phyloP scores from a whole-genome alignment of 2,113 vertebrate genomes.

The Cariama cristata region DNA sequence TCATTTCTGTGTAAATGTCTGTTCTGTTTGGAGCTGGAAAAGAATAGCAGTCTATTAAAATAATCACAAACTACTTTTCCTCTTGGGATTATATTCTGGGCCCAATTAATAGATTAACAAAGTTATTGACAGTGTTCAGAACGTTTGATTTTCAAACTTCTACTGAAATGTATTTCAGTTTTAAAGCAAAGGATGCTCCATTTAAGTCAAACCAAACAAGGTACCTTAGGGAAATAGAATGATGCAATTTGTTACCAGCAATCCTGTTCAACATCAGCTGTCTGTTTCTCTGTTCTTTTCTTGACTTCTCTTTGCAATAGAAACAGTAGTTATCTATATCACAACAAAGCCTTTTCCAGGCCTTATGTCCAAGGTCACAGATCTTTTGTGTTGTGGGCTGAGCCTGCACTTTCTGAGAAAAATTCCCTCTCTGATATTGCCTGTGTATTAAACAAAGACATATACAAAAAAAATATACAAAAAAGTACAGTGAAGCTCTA shows the following conservation, averaged over 20 bases:
- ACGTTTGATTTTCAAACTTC: slow-evolving; percentile 7
- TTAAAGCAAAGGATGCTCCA: not conserved
- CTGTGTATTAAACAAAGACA: not conserved
- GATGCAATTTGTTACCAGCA: not conserved
- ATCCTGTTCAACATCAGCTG: not conserved
- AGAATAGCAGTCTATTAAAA: not conserved
- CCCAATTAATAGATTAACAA: slow-evolving; percentile 13
- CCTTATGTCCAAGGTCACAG: not conserved
- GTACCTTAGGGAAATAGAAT: not conserved
- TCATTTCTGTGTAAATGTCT: not conserved
- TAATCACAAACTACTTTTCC: not conserved
- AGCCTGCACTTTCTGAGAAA: not conserved
- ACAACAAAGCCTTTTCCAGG: not conserved
- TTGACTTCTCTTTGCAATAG: not conserved
- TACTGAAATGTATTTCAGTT: not conserved
- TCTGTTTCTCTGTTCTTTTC: not conserved
- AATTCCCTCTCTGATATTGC: not conserved
- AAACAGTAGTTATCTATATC: not conserved
- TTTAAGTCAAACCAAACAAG: not conserved
- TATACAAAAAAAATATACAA: not conserved
- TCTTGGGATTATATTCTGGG: not conserved
- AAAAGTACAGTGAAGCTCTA: not conserved
- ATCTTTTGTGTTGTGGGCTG: not conserved
- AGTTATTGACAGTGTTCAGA: not conserved
- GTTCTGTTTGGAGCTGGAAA: not conserved